Evolutionary conservation across 2,888 invertebrate species (phyloP).

Genomic region (Thecophora atra): DNA sequence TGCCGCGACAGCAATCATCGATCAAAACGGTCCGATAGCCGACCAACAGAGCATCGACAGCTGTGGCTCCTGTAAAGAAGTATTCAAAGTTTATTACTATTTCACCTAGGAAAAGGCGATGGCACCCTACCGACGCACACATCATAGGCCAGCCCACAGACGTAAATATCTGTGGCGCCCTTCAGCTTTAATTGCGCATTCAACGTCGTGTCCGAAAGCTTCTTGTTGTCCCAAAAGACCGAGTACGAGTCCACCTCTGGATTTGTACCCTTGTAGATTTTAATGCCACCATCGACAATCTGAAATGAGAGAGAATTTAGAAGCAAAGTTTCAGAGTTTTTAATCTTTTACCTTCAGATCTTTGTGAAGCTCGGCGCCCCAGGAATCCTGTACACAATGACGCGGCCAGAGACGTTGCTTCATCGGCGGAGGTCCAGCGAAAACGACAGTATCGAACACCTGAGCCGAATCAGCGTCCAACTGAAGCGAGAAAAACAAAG

Average conservation of each 20-base stretch:
- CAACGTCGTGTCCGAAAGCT: slow-evolving; percentile 85
- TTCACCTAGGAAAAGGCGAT: background rate
- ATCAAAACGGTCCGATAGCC: slow-evolving; percentile 90
- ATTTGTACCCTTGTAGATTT: slow-evolving; percentile 91
- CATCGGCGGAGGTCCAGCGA: slow-evolving; percentile 85
- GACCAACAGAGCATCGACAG: slow-evolving; percentile 86
- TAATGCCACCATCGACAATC: slow-evolving; percentile 79
- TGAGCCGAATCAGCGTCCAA: slow-evolving; percentile 79
- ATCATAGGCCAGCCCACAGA: slow-evolving; percentile 95
- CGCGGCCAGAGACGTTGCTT: slow-evolving; percentile 94
- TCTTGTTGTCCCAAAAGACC: slow-evolving; percentile 98
- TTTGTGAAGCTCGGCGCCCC: slow-evolving; percentile 93
- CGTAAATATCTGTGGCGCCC: slow-evolving; percentile 89
- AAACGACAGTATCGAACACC: slow-evolving; percentile 91
- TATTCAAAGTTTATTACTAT: background rate
- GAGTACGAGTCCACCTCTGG: slow-evolving; percentile 97
- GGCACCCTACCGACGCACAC: slow-evolving; percentile 83
- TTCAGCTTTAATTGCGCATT: slow-evolving; percentile 81
- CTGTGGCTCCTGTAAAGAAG: slow-evolving; percentile 78
- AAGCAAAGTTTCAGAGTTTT: slow-evolving; percentile 3
- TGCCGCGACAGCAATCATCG: slow-evolving; percentile 91
- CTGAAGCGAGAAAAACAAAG: slow-evolving; percentile 59
- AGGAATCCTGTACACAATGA: slow-evolving; percentile 94
- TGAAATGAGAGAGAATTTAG: slow-evolving; percentile 52
- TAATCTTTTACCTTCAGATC: slow-evolving; percentile 76